Evolutionary conservation across 2,888 invertebrate genomes (phyloP).

Genomic region (Lasioglossum villosulum): DNA sequence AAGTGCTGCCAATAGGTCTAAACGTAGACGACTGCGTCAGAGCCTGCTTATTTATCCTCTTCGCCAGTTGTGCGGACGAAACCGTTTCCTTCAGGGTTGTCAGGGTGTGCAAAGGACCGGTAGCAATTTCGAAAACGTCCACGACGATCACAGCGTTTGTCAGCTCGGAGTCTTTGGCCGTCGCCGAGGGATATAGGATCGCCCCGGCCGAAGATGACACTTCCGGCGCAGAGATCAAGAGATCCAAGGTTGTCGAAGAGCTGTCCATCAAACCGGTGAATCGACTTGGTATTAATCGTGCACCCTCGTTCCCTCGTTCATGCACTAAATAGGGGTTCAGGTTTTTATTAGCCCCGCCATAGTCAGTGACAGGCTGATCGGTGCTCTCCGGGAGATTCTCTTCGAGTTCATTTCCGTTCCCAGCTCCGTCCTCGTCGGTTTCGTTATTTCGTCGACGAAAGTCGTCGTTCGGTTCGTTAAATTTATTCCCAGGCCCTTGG

Average conservation of each 20-base stretch:
- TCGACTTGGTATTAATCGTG: background rate
- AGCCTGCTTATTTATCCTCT: background rate
- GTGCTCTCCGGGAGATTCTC: background rate
- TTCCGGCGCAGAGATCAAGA: background rate
- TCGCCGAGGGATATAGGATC: background rate
- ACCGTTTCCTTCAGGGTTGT: background rate
- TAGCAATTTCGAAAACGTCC: conserved; percentile 35
- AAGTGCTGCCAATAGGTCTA: background rate
- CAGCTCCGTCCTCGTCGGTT: background rate
- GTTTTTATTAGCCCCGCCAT: background rate
- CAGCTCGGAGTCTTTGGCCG: background rate
- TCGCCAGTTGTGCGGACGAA: background rate
- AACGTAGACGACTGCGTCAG: background rate
- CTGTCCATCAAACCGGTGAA: background rate
- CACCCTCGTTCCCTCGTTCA: background rate
- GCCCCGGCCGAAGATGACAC: background rate
- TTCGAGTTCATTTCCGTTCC: background rate
- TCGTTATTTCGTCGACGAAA: conserved; percentile 13
- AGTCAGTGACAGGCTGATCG: background rate
- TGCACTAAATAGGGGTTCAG: background rate
- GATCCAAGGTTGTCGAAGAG: background rate
- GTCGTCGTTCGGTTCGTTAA: background rate
- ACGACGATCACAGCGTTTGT: conserved; percentile 37
- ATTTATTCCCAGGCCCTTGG: background rate
- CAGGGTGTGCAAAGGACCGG: background rate